Base-by-base conservation (phyloP, 1,140 invertebrate genomes). In the Papilio polyxenes region DNA sequence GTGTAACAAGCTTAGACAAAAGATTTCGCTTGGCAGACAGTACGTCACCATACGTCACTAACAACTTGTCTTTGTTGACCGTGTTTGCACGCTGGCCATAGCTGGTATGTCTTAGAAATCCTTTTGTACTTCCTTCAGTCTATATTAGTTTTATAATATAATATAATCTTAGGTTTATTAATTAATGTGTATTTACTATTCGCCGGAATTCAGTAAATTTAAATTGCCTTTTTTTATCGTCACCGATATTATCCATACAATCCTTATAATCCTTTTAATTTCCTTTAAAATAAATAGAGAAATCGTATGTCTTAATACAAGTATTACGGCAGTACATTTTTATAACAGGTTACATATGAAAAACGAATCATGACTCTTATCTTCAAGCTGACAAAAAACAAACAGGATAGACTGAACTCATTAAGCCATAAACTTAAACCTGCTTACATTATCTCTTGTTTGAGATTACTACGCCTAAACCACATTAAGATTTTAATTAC, bases 1-100 rank as follows among this genome's bases (percentile, higher is more conserved):
- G 11, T 31, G 0, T 69, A n/a, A n/a, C n/a, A n/a, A n/a, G n/a
- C 10, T 37, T 0, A 72, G 31, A 72, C 65, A 72, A 72, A 72
- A 72, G 65, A 72, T 40, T 72, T 72, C 65, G 23, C 65, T 72
- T 37, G 9, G 11, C 11, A 72, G 65, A 72, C 65, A 72, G 13
- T 37, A 31, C 23, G 23, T 23, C 62, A 59, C n/a, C 56, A 59
- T 15, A 72, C 65, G 65, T 72, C 65, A 72, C 65, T 72, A 72
- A 72, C 13, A 13, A 72, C 65, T 37, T 15, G 31, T 37, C 65
- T 37, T 72, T 72, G 65, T 72, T 37, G 31, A 40, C 9, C 23
- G 37, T 72, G 13, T 72, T 72, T 11, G 5, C 31, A 37, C 65
- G 31, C 31, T 23, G 20, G 23, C 10, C 62, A 72, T 72, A 15